phyloP scores from a whole-genome alignment of 2,113 vertebrate genomes.

The Oryzias curvinotus region DNA sequence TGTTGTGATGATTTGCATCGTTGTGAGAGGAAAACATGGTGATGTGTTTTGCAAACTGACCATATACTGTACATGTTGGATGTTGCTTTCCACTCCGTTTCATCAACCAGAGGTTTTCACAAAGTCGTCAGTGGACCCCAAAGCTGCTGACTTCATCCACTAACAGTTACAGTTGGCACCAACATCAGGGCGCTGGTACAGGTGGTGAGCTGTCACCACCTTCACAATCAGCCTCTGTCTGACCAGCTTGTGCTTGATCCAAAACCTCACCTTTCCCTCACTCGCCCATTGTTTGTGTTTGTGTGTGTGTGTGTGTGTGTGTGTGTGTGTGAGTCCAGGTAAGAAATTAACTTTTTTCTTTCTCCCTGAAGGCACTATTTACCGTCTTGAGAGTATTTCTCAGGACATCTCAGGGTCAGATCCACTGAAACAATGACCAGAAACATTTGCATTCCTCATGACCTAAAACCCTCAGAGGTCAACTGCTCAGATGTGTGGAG shows the following conservation, averaged over 20 bases:
- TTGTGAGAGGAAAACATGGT: too few species aligned
- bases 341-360: conserved; percentile 52
- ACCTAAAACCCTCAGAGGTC: conserved; percentile 3
- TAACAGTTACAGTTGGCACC: conserved; percentile 1
- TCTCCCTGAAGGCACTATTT: conserved; percentile 36
- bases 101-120: neutral
- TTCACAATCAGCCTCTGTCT: conserved; percentile 63
- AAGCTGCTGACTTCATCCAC: conserved; percentile 9
- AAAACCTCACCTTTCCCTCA: conserved; percentile 49
- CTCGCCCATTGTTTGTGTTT: conserved; percentile 14
- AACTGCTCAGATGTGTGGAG: neutral
- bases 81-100: too few species aligned
- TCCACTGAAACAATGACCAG: conserved; percentile 16
- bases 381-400: conserved; percentile 19
- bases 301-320: conserved; percentile 12
- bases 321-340: conserved; percentile 4
- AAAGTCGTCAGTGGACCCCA: neutral
- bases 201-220: conserved; percentile 44
- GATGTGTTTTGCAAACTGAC: too few species aligned
- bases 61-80: too few species aligned
- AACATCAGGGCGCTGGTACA: conserved; percentile 37
- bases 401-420: conserved; percentile 1
- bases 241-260: conserved; percentile 30
- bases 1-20: too few species aligned
- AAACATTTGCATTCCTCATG: neutral